Conservation (phyloP, 2,797 vertebrate species). For the Onychomys leucogaster region DNA sequence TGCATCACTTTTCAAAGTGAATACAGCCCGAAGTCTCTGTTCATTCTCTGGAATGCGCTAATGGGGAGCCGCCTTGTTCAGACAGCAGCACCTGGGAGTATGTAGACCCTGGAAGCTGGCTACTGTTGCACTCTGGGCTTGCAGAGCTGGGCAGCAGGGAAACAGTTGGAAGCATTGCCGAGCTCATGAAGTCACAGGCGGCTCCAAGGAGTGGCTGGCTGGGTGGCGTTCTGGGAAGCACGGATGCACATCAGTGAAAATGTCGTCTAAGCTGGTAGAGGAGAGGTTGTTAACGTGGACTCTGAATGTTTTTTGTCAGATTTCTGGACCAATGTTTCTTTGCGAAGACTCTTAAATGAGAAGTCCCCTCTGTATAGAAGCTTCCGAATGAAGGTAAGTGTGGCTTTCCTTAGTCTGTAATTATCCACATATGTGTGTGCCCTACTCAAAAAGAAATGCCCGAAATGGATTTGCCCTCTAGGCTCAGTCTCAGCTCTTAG, state of each 20-base stretch:
- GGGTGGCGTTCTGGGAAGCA: background rate
- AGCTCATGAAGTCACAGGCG: background rate
- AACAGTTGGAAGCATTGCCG: background rate
- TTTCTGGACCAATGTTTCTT: conserved; percentile 65
- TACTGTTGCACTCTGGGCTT: background rate
- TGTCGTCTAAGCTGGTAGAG: background rate
- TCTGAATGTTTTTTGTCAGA: conserved; percentile 14
- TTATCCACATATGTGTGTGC: accelerated
- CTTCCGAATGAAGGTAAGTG: conserved; percentile 76
- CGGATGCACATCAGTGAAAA: background rate
- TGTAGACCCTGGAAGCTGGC: background rate
- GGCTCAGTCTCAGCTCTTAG: background rate
- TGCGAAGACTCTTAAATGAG: conserved; percentile 77
- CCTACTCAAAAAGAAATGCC: background rate
- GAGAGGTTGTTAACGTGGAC: background rate
- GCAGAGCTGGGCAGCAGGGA: background rate
- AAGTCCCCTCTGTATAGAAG: conserved; percentile 74
- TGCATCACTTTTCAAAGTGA: background rate
- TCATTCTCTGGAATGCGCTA: background rate
- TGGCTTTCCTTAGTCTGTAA: background rate
- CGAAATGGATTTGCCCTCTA: background rate
- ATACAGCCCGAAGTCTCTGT: background rate
- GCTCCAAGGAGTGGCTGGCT: accelerated
- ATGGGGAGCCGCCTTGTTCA: background rate
- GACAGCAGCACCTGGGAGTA: background rate